Base-by-base conservation (phyloP, 1,140 invertebrate species). In the Oncopeltus fasciatus region DNA sequence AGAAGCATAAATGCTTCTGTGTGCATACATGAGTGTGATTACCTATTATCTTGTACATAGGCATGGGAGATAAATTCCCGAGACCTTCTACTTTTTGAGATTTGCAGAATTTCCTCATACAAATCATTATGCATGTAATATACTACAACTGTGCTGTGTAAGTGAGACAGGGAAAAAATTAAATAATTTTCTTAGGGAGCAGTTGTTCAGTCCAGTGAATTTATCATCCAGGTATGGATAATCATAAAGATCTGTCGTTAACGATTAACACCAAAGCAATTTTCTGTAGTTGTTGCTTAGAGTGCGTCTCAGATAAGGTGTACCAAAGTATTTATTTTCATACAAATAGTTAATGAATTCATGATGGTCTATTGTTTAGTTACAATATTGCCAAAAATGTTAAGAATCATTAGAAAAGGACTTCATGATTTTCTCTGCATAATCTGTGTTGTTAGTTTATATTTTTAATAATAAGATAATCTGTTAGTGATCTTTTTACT, bases 291-390 rank as follows among this genome's bases (percentile, higher is more conserved):
- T n/a, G 49, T 53, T 24, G 49, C 21, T 53, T 53, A 53, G 49
- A 24, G 49, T 53, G 49, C 26, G 49, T 53, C 26, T 53, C 49
- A 24, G 49, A 53, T 24, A 24, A 53, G 24, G 49, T 53, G 49
- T 53, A 53, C 49, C 49, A 53, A 53, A 53, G 49, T 53, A 53
- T 53, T 53, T 53, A 53, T 53, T 51, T 53, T n/a, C n/a, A n/a
- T n/a, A n/a, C n/a, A n/a, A n/a, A n/a, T n/a, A n/a, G n/a, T n/a
- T n/a, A n/a, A n/a, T n/a, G n/a, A n/a, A n/a, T n/a, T n/a, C n/a
- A n/a, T n/a, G n/a, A n/a, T n/a, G n/a, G n/a, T n/a, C n/a, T n/a
- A n/a, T n/a, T n/a, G n/a, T n/a, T n/a, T n/a, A n/a, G n/a, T n/a
- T n/a, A n/a, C n/a, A n/a, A n/a, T n/a, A n/a, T n/a, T n/a, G n/a